phyloP scores from a whole-genome alignment of 2,888 invertebrate genomes.

The Thysanoteuthis rhombus region DNA sequence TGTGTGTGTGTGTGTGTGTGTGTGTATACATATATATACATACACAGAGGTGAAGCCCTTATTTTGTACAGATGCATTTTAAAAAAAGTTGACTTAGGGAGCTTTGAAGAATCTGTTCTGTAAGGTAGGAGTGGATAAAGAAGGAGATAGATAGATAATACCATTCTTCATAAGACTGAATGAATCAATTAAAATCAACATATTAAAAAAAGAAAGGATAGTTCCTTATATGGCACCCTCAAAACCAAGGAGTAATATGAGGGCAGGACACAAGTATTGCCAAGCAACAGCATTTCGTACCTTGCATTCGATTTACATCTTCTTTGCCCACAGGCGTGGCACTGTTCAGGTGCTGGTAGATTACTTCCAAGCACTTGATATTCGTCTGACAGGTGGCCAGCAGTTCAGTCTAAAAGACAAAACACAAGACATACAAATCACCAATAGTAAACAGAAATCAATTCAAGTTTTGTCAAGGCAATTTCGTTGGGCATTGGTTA shows the following conservation, averaged over 20 bases:
- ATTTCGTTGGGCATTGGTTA: too few species aligned
- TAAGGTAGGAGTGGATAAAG: too few species aligned
- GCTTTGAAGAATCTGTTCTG: too few species aligned
- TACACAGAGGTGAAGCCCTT: too few species aligned
- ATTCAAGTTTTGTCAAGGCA: not conserved
- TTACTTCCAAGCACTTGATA: conserved; percentile 81
- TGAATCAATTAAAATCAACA: not conserved
- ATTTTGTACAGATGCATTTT: too few species aligned
- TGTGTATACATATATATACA: too few species aligned
- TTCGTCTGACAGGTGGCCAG: conserved; percentile 87
- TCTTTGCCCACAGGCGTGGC: conserved; percentile 68
- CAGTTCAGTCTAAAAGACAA: conserved; percentile 79
- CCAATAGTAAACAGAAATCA: not conserved
- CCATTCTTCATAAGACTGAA: not conserved
- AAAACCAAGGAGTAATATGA: too few species aligned
- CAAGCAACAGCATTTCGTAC: conserved; percentile 37
- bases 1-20: too few species aligned
- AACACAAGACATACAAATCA: not conserved
- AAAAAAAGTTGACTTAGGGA: too few species aligned
- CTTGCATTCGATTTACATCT: conserved; percentile 69
- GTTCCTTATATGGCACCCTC: not conserved
- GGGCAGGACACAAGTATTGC: not conserved
- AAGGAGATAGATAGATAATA: too few species aligned
- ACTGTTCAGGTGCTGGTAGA: conserved; percentile 68
- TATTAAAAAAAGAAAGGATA: not conserved